Evolutionary conservation across 2,888 invertebrate species (phyloP).

Genomic region (Esperia sulphurella): DNA sequence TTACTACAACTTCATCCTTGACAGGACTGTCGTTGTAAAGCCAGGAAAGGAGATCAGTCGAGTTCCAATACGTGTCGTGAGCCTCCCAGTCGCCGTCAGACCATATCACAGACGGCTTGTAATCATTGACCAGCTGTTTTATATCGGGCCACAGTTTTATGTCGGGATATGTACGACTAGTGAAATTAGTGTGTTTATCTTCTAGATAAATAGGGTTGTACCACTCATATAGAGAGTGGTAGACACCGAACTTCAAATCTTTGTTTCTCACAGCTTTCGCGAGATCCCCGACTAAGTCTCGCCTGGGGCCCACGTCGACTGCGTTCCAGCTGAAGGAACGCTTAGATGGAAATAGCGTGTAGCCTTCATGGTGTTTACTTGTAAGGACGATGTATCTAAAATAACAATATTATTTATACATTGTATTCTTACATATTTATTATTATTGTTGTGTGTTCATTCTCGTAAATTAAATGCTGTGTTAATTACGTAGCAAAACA

Average conservation of each 20-base stretch:
- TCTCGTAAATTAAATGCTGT: too few relatives aligned
- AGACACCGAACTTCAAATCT: constrained; percentile 87
- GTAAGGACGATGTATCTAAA: constrained; percentile 88
- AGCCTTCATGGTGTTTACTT: constrained; percentile 95
- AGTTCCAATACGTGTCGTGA: constrained; percentile 88
- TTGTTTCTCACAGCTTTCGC: constrained; percentile 82
- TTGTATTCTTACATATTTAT: too few relatives aligned
- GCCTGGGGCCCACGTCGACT: constrained; percentile 86
- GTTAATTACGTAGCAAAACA: too few relatives aligned
- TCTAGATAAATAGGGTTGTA: constrained; percentile 89
- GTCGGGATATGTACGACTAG: constrained; percentile 82
- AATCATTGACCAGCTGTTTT: constrained; percentile 84
- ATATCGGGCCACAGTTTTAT: constrained; percentile 90
- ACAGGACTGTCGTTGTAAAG: constrained; percentile 95
- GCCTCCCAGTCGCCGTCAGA: constrained; percentile 98
- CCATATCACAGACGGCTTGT: constrained; percentile 91
- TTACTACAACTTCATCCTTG: constrained; percentile 91
- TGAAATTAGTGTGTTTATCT: constrained; percentile 83
- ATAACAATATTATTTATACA: neutral
- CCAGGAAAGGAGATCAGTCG: constrained; percentile 93
- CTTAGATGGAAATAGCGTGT: constrained; percentile 89
- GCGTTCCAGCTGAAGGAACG: constrained; percentile 92
- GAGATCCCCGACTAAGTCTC: constrained; percentile 89
- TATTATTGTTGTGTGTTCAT: too few relatives aligned
- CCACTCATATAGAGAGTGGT: constrained; percentile 94